Evolutionary conservation across 2,888 invertebrate genomes (phyloP), one percentile per base, ranked within the genome.

Genomic region (Patella ulyssiponensis): DNA sequence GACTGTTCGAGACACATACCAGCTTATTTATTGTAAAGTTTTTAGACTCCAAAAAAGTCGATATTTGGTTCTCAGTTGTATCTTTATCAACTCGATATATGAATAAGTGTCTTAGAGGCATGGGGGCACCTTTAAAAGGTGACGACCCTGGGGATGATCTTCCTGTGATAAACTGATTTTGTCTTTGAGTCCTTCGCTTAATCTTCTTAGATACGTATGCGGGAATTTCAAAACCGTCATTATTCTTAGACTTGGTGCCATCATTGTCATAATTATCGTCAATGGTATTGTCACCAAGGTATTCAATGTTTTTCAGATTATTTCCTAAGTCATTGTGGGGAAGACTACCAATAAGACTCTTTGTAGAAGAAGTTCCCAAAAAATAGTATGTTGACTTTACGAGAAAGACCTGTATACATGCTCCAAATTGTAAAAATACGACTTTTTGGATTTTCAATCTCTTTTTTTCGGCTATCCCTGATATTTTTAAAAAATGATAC

Each of bases 41-140:
- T n/a, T 58, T 58, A n/a, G 15, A 15, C 15, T 58, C n/a, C 17
- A 58, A 14, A 58, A n/a, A 14, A 14, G 15, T 0, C 5, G 58
- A 58, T 58, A 58, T 58, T 58, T 58, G 58, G 58, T 58, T n/a
- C n/a, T 58, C 58, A n/a, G 15, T 14, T n/a, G 58, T 58, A 14
- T 58, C 58, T 5, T n/a, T 58, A 14, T 58, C 58, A n/a, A 58
- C 58, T 14, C 58, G 58, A 58, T 58, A 58, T 5, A 58, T 58
- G n/a, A 58, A 58, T 58, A 58, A 58, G 15, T 58, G 58, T n/a
- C 11, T 58, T 58, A n/a, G 15, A 9, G 58, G 15, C n/a, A n/a
- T n/a, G 15, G 58, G 58, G n/a, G 58, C 58, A 9, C 58, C 58
- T 14, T 58, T 58, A 58, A 58, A 58, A 14, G 58, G 5, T 58